Evolutionary conservation across 2,888 invertebrate species (phyloP).

Genomic region (Cyaniris semiargus): DNA sequence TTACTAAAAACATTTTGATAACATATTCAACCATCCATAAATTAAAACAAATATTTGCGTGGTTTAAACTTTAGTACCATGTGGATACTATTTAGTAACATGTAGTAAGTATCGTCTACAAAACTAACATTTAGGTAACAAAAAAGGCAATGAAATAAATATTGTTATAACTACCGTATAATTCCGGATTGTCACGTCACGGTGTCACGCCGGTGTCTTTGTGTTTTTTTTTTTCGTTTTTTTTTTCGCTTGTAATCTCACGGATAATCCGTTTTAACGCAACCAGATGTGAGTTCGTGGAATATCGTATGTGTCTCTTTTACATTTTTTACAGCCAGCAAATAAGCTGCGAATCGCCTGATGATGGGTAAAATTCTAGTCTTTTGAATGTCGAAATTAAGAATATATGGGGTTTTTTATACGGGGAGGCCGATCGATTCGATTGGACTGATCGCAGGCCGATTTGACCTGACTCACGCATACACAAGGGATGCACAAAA

Average conservation of each 20-base stretch:
- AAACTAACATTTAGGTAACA: neutral
- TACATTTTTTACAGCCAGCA: constrained; percentile 30
- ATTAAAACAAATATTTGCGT: no score
- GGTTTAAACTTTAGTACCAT: no score
- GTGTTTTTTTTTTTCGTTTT: constrained; percentile 53
- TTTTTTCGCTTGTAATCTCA: constrained; percentile 74
- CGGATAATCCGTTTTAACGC: constrained; percentile 77
- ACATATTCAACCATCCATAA: no score
- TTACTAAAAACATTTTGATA: no score
- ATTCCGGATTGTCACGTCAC: constrained; percentile 72
- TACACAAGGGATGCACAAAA: no score
- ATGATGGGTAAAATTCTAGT: neutral
- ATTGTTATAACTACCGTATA: constrained; percentile 62
- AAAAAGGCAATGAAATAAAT: constrained; percentile 60
- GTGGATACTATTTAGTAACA: no score
- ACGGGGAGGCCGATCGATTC: no score
- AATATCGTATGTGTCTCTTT: constrained; percentile 33
- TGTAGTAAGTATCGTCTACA: no score
- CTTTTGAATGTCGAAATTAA: no score
- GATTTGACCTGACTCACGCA: no score
- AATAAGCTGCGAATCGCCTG: neutral
- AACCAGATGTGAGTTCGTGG: constrained; percentile 71
- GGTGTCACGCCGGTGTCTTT: constrained; percentile 75
- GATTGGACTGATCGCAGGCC: no score
- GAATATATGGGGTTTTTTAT: no score